A percentile compares a stretch with the other conserved stretches of the same genome.
Evolutionary conservation across 2,888 invertebrate genomes (phyloP).

Genomic region (Acanthopleura granulata): DNA sequence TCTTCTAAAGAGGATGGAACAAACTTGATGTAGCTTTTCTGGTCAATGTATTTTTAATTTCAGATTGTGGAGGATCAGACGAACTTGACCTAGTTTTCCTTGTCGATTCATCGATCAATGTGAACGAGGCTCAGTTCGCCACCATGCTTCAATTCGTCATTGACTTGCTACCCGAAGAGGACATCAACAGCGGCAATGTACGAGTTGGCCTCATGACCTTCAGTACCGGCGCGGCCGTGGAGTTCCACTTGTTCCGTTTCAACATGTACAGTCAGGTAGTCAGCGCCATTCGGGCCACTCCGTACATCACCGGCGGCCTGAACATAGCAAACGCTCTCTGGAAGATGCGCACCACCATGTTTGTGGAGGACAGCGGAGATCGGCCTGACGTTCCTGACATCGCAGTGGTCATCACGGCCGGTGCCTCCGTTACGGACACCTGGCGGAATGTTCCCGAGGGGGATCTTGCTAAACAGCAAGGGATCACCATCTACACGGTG

Average conservation of each 20-base stretch:
- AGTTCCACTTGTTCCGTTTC: not conserved
- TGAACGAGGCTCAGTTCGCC: not conserved
- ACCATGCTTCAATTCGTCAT: not conserved
- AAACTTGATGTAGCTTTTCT: too few species aligned
- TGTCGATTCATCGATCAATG: not conserved
- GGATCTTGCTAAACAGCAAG: constrained; percentile 4
- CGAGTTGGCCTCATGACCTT: constrained; percentile 18
- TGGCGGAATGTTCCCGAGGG: constrained; percentile 6
- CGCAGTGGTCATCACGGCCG: not conserved
- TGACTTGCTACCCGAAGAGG: not conserved
- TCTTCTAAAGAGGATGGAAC: too few species aligned
- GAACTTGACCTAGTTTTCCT: constrained; percentile 7
- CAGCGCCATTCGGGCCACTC: not conserved
- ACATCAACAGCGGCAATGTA: not conserved
- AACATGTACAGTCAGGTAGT: not conserved
- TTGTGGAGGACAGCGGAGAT: not conserved
- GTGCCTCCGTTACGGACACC: not conserved
- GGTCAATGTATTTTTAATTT: too few species aligned
- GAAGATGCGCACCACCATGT: not conserved
- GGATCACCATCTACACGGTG: not conserved
- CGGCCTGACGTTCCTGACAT: not conserved
- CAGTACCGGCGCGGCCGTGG: not conserved
- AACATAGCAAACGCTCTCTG: constrained; percentile 1
- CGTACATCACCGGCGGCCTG: not conserved
- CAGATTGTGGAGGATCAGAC: not conserved